Base-by-base conservation (phyloP, 2,888 invertebrate genomes). In the Galerucella pusilla region DNA sequence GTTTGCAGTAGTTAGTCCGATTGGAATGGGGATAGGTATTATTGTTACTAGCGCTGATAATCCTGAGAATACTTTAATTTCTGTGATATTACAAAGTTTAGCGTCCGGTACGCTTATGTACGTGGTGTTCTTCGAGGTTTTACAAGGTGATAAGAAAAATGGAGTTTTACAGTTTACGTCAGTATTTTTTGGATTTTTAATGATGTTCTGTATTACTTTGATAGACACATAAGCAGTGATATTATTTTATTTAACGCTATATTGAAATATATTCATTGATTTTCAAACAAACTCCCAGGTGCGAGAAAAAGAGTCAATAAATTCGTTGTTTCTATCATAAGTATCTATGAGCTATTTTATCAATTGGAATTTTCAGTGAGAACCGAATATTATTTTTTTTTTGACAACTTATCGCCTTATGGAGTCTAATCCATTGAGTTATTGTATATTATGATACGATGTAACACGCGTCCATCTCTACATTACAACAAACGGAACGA, bases 51-150 rank as follows among this genome's bases (percentile, higher is more conserved):
- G 88, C 64, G 86, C 86, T 65, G 83, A 84, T 46, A 85, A 85
- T 6, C 81, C 85, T 57, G 85, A 85, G 68, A 86, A 88, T 71
- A 86, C 90, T 0, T 57, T 57, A 16, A 88, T 89, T 0, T 89
- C 90, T 7, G 89, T 90, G 4, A 89, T 91, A 25, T 87, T 91
- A 2, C 93, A 94, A 86, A 94, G 93, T 7, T 90, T 94, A 88
- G 94, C 94, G 0, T 93, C 93, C 68, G 95, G 95, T 7, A 95
- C 95, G 0, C 90, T 95, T 68, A 88, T 95, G 14, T 95, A 94
- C 87, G 93, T 95, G 14, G 94, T 94, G 2, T 94, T 94, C 87
- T 94, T 95, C 87, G 95, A 95, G 87, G 92, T 95, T n/a, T 88
- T 95, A 16, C 93, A 93, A 7, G 89, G 94, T 76, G 94, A 94